These are phyloP conservation scores for Colaptes auratus DNA, from an alignment of 2,113 vertebrate genomes.

Conservation along the genomic window DNA sequence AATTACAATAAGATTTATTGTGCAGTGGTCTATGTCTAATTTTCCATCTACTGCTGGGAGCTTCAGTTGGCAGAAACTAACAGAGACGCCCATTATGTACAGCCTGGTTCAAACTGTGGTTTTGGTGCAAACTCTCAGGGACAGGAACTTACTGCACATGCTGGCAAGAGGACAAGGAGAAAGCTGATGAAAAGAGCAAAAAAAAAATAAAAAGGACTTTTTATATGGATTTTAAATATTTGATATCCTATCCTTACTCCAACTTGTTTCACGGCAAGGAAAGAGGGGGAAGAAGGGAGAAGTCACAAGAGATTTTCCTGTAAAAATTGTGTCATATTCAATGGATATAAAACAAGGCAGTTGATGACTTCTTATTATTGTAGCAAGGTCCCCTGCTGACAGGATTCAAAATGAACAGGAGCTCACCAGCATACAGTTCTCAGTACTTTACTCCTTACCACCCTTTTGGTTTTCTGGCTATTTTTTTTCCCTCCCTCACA, in stretches of 20 bases:
- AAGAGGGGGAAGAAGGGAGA: not conserved
- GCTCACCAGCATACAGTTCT: not conserved
- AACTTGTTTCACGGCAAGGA: not conserved
- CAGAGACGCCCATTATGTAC: constrained; percentile 77
- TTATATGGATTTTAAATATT: constrained; percentile 63
- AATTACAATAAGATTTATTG: constrained; percentile 86
- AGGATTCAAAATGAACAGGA: not conserved
- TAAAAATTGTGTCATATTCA: not conserved
- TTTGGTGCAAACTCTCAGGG: constrained; percentile 68
- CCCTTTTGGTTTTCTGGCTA: too few species aligned
- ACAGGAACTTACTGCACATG: constrained; percentile 70
- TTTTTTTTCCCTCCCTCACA: not conserved
- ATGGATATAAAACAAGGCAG: not conserved
- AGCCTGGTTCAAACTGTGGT: constrained; percentile 73
- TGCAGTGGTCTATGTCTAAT: constrained; percentile 78
- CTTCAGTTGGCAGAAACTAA: constrained; percentile 75
- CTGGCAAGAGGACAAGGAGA: constrained; percentile 64
- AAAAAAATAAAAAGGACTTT: not conserved
- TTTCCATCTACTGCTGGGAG: constrained; percentile 81
- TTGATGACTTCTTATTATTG: not conserved
- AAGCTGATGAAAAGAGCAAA: constrained; percentile 75
- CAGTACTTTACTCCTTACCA: not conserved
- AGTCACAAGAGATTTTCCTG: constrained; percentile 26
- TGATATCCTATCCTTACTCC: not conserved
- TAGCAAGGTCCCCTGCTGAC: not conserved